Conservation (phyloP, 2,113 vertebrate species). For the Corydoras maculifer region DNA sequence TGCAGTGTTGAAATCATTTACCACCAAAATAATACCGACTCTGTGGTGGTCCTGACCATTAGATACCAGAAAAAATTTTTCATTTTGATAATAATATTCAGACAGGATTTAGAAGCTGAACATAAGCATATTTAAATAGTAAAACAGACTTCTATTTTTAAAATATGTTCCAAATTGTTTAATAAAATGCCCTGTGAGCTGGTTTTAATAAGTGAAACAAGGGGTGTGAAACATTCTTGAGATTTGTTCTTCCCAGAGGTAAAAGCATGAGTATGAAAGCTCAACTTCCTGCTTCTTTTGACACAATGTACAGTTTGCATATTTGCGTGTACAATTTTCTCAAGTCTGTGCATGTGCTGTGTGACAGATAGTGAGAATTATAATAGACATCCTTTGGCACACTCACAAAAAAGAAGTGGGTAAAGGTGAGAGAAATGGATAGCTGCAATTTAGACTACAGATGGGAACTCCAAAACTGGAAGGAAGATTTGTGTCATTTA, state of each 20-base stretch:
- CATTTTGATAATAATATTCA: no score
- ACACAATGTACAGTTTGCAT: conserved; percentile 2
- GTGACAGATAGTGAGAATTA: conserved; percentile 18
- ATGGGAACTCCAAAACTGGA: neutral
- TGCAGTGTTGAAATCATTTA: no score
- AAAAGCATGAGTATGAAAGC: conserved; percentile 1
- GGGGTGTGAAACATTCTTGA: conserved; percentile 5
- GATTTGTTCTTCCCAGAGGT: neutral
- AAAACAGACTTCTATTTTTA: neutral
- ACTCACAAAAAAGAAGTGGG: conserved; percentile 1
- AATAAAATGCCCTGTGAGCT: neutral
- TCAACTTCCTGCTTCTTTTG: neutral
- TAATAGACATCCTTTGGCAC: conserved; percentile 7
- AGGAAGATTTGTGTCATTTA: no score
- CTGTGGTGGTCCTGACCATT: no score
- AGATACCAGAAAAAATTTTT: no score
- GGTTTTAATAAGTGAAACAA: neutral
- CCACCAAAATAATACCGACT: no score
- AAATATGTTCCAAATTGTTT: neutral
- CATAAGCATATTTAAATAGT: neutral
- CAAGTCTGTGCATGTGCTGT: conserved; percentile 9
- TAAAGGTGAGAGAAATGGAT: neutral
- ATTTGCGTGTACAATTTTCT: neutral
- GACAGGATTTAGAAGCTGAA: neutral
- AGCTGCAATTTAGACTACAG: neutral